phyloP scores from a whole-genome alignment of 2,888 invertebrate species.

The Tiliacea aurago region DNA sequence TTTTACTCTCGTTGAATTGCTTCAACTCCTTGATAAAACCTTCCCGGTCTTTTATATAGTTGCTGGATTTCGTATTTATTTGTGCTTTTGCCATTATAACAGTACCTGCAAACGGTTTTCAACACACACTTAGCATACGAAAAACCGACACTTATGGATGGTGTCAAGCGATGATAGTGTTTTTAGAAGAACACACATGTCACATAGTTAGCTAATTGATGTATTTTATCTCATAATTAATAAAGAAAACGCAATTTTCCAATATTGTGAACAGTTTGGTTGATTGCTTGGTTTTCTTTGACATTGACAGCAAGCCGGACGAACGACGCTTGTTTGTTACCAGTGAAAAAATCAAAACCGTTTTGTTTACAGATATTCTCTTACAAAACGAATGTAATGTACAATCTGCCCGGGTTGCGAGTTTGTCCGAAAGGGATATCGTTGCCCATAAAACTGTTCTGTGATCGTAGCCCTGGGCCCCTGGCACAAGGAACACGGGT shows the following conservation, averaged over 20 bases:
- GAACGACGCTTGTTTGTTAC: slow-evolving; percentile 55
- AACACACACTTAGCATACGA: slow-evolving; percentile 34
- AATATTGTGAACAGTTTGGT: slow-evolving; percentile 46
- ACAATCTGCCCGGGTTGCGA: too few relatives aligned
- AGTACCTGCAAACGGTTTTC: slow-evolving; percentile 41
- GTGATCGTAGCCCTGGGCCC: too few relatives aligned
- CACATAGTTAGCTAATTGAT: slow-evolving; percentile 52
- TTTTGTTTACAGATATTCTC: slow-evolving; percentile 16
- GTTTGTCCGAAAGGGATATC: too few relatives aligned
- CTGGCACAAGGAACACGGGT: too few relatives aligned
- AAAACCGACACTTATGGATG: slow-evolving; percentile 23
- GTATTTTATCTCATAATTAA: slow-evolving; percentile 52
- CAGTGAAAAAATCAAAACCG: slow-evolving; percentile 3
- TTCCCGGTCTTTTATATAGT: slow-evolving; percentile 94
- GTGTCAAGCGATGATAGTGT: slow-evolving; percentile 21
- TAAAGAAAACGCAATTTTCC: slow-evolving; percentile 52
- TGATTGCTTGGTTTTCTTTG: slow-evolving; percentile 59
- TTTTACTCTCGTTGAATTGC: slow-evolving; percentile 97
- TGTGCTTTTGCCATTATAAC: slow-evolving; percentile 87
- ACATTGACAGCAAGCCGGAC: slow-evolving; percentile 67
- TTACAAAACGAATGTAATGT: too few relatives aligned
- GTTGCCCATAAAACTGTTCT: too few relatives aligned
- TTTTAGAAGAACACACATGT: slow-evolving; percentile 22
- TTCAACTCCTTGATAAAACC: slow-evolving; percentile 96
- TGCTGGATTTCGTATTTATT: slow-evolving; percentile 91